Percentiles rank a stretch among this genome's conserved stretches.
Conservation (phyloP, 2,888 invertebrate species). For the Leptinotarsa juncta region DNA sequence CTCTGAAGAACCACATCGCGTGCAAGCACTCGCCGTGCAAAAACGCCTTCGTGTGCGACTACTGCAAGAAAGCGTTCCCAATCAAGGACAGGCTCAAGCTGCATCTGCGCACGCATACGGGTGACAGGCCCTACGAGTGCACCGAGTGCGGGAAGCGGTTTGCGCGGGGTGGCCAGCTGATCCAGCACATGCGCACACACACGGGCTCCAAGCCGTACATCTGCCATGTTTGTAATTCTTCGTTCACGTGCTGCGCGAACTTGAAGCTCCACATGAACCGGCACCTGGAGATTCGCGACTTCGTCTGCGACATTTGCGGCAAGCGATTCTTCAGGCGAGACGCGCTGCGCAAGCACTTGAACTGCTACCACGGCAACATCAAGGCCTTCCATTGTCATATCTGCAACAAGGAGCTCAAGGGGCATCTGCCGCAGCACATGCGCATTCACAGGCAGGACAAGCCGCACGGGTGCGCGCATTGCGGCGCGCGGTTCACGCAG, state of each 20-base stretch:
- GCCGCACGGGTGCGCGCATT: slow-evolving; percentile 82
- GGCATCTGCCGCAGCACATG: slow-evolving; percentile 86
- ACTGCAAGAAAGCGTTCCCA: slow-evolving; percentile 82
- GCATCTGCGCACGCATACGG: slow-evolving; percentile 80
- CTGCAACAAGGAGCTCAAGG: slow-evolving; percentile 84
- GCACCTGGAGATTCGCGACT: slow-evolving; percentile 81
- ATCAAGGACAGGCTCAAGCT: slow-evolving; percentile 79
- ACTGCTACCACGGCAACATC: slow-evolving; percentile 79
- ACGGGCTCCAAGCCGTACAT: slow-evolving; percentile 78
- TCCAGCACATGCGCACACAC: slow-evolving; percentile 81
- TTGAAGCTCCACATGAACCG: slow-evolving; percentile 74
- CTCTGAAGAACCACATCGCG: slow-evolving; percentile 74
- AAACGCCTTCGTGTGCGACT: slow-evolving; percentile 75
- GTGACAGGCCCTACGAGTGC: slow-evolving; percentile 77
- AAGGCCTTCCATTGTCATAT: slow-evolving; percentile 83
- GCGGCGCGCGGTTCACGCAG: slow-evolving; percentile 84
- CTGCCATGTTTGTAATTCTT: slow-evolving; percentile 78
- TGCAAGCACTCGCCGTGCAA: slow-evolving; percentile 68
- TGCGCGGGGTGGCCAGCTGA: slow-evolving; percentile 80
- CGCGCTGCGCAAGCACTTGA: slow-evolving; percentile 80
- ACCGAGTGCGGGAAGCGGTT: slow-evolving; percentile 74
- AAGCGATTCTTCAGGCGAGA: slow-evolving; percentile 81
- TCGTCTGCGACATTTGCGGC: slow-evolving; percentile 83
- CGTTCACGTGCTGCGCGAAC: slow-evolving; percentile 76
- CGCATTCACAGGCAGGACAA: slow-evolving; percentile 81